A percentile compares a stretch with the other conserved stretches of the same genome.
phyloP scores from a whole-genome alignment of 2,888 invertebrate species.

The Zootermopsis nevadensis region DNA sequence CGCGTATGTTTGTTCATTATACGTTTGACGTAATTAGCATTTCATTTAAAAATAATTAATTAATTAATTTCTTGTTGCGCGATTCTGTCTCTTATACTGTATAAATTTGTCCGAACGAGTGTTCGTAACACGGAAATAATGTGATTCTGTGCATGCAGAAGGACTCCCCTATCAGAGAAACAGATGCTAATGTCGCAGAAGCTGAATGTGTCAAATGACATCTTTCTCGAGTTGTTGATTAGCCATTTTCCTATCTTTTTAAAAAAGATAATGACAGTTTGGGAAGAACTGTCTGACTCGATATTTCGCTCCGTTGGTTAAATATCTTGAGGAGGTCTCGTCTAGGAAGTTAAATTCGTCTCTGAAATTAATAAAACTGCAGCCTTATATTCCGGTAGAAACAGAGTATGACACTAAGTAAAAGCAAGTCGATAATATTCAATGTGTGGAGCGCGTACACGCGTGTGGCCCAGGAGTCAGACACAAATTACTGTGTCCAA shows the following conservation, averaged over 20 bases:
- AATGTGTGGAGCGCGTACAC: too few relatives aligned
- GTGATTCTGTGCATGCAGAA: neutral
- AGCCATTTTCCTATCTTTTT: neutral
- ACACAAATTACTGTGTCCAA: too few relatives aligned
- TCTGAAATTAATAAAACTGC: conserved; percentile 1
- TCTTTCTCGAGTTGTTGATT: neutral
- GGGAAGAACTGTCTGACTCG: neutral
- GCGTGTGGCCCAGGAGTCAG: too few relatives aligned
- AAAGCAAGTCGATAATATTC: too few relatives aligned
- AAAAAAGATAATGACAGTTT: neutral
- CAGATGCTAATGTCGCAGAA: neutral
- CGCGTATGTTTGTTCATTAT: neutral
- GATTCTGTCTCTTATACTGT: neutral
- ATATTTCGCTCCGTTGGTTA: neutral
- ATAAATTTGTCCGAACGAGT: neutral
- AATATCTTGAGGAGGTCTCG: neutral
- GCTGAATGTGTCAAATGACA: neutral
- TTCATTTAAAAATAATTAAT: too few relatives aligned
- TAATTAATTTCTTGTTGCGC: neutral
- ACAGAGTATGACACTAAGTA: too few relatives aligned
- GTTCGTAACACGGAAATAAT: neutral
- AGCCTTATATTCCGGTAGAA: neutral
- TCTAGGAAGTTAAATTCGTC: conserved; percentile 8
- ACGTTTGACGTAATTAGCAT: conserved; percentile 10
- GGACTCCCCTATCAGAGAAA: neutral